Evolutionary conservation across 2,797 vertebrate genomes (phyloP), one percentile per base, ranked within the genome.

Genomic region (Rhinophrynus dorsalis): DNA sequence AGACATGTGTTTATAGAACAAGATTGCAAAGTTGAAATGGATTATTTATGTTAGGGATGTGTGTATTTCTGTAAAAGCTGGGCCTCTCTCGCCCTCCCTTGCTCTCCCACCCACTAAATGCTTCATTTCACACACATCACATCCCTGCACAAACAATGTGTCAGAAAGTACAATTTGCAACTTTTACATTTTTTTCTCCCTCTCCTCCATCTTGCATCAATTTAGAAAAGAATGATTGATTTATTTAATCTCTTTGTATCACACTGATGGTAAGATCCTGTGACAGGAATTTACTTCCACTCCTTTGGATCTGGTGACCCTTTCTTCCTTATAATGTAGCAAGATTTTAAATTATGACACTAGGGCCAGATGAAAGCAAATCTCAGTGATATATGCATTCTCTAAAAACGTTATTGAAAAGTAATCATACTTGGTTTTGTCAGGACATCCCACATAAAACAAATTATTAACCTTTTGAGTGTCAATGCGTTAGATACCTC

Each of bases 21-120:
- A 11, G 50, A 64, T 73, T 66, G 61, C 68, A 67, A 51, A 48
- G 58, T 27, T 58, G 74, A 29, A 29, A 67, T 47, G 54, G 75
- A 68, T 72, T 76, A 73, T 76, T 73, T 68, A 68, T 73, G 48
- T 76, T 68, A 68, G 68, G 54, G 64, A 55, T 68, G 74, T 74
- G 70, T 76, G 64, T 55, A 74, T 76, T 71, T 59, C 60, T 68
- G 45, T 58, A 68, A 59, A 67, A 64, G 54, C 55, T 18, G 50
- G 56, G 44, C 61, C 61, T 27, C 54, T 24, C 21, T 24, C 8
- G 5, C 37, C 33, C 30, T 32, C 54, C 45, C 61, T 44, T 58
- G 55, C 55, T 40, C 54, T 40, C 68, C 60, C 68, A 42, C 32
- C 32, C 68, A 21, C 60, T 65, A 50, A 72, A 72, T 65, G 61